These are phyloP conservation scores for Lithodes maja DNA, from an alignment of 2,888 invertebrate genomes.

Conservation along the genomic window DNA sequence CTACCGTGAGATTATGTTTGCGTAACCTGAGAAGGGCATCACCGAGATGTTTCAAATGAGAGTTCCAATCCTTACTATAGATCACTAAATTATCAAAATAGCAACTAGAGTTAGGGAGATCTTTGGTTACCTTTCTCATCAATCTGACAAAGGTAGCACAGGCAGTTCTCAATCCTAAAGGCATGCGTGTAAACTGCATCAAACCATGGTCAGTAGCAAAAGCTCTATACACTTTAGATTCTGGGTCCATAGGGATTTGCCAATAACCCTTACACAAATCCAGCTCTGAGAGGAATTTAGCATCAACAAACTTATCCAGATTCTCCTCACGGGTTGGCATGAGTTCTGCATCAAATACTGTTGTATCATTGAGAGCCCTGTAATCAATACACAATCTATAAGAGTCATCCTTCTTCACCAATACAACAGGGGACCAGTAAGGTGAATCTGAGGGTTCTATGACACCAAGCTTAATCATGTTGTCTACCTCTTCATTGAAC, in stretches of 20 bases:
- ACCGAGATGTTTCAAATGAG: background rate
- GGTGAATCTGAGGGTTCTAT: background rate
- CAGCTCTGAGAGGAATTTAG: background rate
- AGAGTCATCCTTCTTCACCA: background rate
- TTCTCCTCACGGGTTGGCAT: background rate
- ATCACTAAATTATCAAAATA: background rate
- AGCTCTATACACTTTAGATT: background rate
- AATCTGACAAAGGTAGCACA: background rate
- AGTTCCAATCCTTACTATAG: background rate
- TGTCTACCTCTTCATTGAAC: background rate
- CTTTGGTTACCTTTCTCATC: background rate
- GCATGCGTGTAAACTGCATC: background rate
- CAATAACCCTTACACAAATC: slow-evolving; percentile 20
- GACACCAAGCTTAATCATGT: background rate
- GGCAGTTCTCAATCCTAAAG: slow-evolving; percentile 6
- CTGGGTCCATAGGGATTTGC: background rate
- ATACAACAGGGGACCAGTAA: background rate
- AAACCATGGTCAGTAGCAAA: background rate
- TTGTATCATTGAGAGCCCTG: background rate
- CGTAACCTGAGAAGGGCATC: background rate
- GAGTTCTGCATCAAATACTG: slow-evolving; percentile 9
- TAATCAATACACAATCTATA: background rate
- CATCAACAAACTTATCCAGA: background rate
- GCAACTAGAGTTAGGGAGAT: background rate
- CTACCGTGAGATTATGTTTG: background rate